These are phyloP conservation scores for Montipora cactus DNA, from an alignment of 64 coral and sea anemone species.

Conservation along the genomic window DNA sequence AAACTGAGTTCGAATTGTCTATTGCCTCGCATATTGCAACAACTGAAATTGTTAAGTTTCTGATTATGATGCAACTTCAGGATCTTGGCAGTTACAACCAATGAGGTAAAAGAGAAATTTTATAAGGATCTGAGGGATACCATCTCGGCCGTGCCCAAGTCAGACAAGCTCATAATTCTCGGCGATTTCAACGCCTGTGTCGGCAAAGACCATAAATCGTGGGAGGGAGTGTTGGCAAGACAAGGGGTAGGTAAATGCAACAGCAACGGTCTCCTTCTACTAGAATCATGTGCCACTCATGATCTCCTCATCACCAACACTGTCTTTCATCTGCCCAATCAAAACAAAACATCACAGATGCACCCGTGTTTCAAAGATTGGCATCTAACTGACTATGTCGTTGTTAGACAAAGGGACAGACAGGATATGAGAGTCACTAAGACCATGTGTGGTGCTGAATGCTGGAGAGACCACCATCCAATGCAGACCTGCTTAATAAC, in stretches of 20 bases:
- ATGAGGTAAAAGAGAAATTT: neutral
- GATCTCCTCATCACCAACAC: slow-evolving; percentile 34
- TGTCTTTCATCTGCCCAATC: neutral
- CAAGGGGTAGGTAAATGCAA: neutral
- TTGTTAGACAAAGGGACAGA: neutral
- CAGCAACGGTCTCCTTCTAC: slow-evolving; percentile 31
- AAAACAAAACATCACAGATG: slow-evolving; percentile 12
- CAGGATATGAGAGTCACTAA: slow-evolving; percentile 2
- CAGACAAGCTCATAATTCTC: neutral
- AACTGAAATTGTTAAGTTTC: no score
- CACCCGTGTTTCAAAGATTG: neutral
- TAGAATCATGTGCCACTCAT: neutral
- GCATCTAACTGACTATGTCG: neutral
- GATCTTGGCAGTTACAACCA: no score
- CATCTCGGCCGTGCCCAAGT: neutral
- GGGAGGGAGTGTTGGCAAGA: neutral
- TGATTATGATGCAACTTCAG: no score
- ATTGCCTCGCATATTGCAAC: no score
- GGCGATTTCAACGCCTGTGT: slow-evolving; percentile 20
- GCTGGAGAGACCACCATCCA: neutral
- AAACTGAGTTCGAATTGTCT: no score
- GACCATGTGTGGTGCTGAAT: neutral
- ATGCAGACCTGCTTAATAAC: no score
- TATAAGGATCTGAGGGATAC: neutral
- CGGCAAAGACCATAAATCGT: neutral